A percentile compares a stretch with the other conserved stretches of the same genome.
These are phyloP conservation scores for Odocoileus virginianus DNA, from an alignment of 2,113 vertebrate genomes.

Conservation along the genomic window DNA sequence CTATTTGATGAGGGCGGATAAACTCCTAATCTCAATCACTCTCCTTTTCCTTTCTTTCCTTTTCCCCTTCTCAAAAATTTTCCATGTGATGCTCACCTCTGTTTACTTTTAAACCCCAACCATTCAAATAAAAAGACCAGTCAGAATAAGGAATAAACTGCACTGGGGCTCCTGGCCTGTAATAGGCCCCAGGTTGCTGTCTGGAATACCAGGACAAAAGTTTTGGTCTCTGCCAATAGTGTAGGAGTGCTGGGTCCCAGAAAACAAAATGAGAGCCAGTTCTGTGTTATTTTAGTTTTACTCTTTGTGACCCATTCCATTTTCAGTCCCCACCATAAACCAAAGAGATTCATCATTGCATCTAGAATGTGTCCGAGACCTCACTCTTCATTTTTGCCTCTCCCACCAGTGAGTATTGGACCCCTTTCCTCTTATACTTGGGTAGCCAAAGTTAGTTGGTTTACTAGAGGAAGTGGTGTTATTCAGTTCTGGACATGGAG, in stretches of 20 bases:
- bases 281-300: background rate
- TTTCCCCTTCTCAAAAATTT: background rate
- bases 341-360: background rate
- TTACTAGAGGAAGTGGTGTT: background rate
- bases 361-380: background rate
- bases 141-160: background rate
- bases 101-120: background rate
- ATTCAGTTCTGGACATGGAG: background rate
- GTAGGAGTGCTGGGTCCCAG: background rate
- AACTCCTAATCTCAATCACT: background rate
- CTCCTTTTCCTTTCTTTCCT: background rate
- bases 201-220: background rate
- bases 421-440: background rate
- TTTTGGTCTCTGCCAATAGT: background rate
- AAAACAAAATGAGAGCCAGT: background rate
- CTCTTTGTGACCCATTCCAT: background rate
- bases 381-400: background rate
- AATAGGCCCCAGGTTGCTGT: background rate
- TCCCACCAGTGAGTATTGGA: background rate
- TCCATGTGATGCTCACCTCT: background rate
- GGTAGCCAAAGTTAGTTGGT: background rate
- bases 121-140: background rate
- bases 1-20: background rate
- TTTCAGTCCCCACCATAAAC: background rate
- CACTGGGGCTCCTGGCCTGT: background rate